A percentile compares a stretch with the other conserved stretches of the same genome.
These are phyloP conservation scores for Drosophila sordidapex DNA, from an alignment of 2,888 invertebrate species.

Conservation along the genomic window DNA sequence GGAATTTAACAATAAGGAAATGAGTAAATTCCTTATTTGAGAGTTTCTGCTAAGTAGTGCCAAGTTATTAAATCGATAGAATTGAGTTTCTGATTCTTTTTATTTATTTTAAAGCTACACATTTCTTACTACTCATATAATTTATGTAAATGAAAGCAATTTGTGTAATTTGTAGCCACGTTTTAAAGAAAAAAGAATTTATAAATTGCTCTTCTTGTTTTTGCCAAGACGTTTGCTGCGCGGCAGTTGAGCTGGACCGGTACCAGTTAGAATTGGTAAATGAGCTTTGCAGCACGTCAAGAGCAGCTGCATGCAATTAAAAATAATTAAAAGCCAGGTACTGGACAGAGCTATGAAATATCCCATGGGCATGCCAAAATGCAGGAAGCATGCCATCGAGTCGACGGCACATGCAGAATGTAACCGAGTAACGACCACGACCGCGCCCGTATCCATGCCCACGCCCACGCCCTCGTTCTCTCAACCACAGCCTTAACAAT, in stretches of 20 bases:
- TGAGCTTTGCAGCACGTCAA: conserved; percentile 54
- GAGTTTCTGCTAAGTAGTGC: background rate
- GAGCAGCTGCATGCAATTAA: conserved; percentile 66
- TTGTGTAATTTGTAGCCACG: background rate
- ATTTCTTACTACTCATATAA: background rate
- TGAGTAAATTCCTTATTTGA: background rate
- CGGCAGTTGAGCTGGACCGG: conserved; percentile 16
- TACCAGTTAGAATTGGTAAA: conserved; percentile 37
- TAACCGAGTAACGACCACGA: conserved; percentile 30
- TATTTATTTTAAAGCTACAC: background rate
- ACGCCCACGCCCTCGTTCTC: conserved; percentile 5
- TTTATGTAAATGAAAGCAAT: background rate
- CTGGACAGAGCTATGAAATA: conserved; percentile 51
- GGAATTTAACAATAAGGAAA: too few species aligned
- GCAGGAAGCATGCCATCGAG: conserved; percentile 34
- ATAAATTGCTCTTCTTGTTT: conserved; percentile 51
- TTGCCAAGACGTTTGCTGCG: conserved; percentile 21
- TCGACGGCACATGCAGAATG: conserved; percentile 38
- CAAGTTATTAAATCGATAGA: background rate
- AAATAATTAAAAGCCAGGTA: conserved; percentile 72
- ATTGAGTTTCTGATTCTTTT: background rate
- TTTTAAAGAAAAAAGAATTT: conserved; percentile 52
- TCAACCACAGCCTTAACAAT: conserved; percentile 38
- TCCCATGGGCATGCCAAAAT: conserved; percentile 36
- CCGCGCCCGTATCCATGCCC: conserved; percentile 3